Evolutionary conservation across 2,888 invertebrate genomes (phyloP), one percentile per base, ranked within the genome.

Genomic region (Odontocerum albicorne): DNA sequence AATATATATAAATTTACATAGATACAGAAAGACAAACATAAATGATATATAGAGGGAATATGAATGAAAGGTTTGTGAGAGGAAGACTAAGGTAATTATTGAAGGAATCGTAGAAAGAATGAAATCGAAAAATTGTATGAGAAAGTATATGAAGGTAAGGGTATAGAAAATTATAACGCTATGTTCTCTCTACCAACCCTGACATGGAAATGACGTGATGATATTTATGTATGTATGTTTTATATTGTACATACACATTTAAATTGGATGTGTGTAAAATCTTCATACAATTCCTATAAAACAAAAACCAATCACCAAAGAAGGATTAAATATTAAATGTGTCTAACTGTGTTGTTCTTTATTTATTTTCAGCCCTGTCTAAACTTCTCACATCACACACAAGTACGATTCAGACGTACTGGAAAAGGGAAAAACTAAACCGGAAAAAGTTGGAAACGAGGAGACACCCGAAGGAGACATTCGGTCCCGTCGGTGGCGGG

Each of bases 391-490:
- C 35, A 20, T 35, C 46, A 21, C 10, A 27, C 10, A 27, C 27
- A 10, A 27, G 10, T 7, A 27, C 6, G 27, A 10, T 7, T 7
- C 27, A 27, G 10, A 27, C 27, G 10, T 21, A 32, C 46, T 35
- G 31, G 46, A 13, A 35, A 46, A 20, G 21, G 46, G 46, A 46
- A 46, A 46, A 32, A 35, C 31, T 21, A 33, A 46, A 46, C 35
- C 46, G 46, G 46, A 46, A 35, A 46, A 32, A 32, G 46, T 46
- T 46, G 46, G 46, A 46, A 46, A 46, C 19, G 46, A 20, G 35
- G 20, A 32, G 46, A 19, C 33, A 33, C 46, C 46, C 46, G 35
- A 31, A 31, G 46, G 46, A 46, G 35, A 32, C 35, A 20, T 32
- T 33, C 35, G 20, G 32, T 46, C 46, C 46, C 35, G 31, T 46